Conservation (phyloP, 2,113 vertebrate genomes). For the Xenopus laevis region DNA sequence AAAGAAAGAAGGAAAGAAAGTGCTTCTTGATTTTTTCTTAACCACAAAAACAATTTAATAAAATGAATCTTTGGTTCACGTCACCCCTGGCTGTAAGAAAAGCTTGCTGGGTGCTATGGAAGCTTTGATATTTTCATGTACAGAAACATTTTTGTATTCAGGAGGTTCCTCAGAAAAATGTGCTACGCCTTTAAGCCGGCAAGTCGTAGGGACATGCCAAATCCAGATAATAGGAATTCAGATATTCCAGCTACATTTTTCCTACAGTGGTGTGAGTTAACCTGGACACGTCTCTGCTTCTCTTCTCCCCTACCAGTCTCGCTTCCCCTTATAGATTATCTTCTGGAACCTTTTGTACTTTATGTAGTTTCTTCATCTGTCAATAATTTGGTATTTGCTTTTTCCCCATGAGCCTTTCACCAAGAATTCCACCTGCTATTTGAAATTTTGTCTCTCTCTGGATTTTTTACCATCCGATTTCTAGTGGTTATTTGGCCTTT, state of each 20-base stretch:
- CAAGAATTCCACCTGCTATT: not conserved
- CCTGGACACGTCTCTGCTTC: too few relatives aligned
- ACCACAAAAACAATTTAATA: too few relatives aligned
- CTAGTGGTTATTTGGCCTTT: not conserved
- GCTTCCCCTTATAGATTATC: too few relatives aligned
- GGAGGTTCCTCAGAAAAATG: not conserved
- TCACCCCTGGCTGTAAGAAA: too few relatives aligned
- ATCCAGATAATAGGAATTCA: not conserved
- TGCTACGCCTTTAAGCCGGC: slow-evolving; percentile 14
- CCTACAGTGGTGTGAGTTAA: not conserved
- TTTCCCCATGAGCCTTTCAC: too few relatives aligned
- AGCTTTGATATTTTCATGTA: not conserved
- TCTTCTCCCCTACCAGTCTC: too few relatives aligned
- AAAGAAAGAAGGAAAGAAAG: too few relatives aligned
- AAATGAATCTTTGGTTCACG: too few relatives aligned
- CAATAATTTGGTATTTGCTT: not conserved
- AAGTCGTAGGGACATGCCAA: not conserved
- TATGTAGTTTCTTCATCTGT: not conserved
- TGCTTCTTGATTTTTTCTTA: too few relatives aligned
- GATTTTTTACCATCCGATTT: not conserved
- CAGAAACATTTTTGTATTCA: slow-evolving; percentile 9
- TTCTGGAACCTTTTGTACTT: too few relatives aligned
- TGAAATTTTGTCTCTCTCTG: not conserved
- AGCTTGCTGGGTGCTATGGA: not conserved
- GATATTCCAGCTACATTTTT: not conserved